These are phyloP conservation scores for Urocolius indicus DNA, from an alignment of 2,113 vertebrate genomes.

Conservation along the genomic window DNA sequence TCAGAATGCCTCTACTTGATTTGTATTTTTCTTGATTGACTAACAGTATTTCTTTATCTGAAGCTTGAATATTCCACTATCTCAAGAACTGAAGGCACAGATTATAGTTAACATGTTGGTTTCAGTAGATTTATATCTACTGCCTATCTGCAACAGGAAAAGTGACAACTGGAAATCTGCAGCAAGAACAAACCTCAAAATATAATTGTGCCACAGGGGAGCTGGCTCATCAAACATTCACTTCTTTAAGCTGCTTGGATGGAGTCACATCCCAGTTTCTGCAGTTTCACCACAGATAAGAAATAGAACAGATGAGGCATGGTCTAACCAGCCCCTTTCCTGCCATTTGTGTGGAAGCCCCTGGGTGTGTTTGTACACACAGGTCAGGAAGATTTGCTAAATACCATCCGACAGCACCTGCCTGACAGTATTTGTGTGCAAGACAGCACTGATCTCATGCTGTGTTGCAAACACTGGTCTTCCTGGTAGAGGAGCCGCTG, in stretches of 20 bases:
- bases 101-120: background rate
- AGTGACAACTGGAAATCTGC: constrained; percentile 28
- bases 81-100: background rate
- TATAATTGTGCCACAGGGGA: background rate
- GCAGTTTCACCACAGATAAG: accelerated
- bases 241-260: background rate
- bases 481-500: accelerated
- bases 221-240: background rate
- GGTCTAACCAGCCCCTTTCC: background rate
- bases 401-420: background rate
- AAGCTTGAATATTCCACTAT: background rate
- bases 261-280: background rate
- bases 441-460: background rate
- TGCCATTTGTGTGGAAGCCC: background rate
- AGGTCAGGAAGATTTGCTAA: background rate
- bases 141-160: background rate
- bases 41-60: background rate
- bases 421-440: background rate
- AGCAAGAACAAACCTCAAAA: background rate
- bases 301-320: background rate
- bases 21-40: background rate
- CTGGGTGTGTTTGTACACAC: background rate
- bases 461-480: background rate
- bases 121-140: background rate
- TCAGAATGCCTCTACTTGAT: background rate